These are phyloP conservation scores for Phodopus roborovskii DNA, from an alignment of 2,113 vertebrate species.

Conservation along the genomic window DNA sequence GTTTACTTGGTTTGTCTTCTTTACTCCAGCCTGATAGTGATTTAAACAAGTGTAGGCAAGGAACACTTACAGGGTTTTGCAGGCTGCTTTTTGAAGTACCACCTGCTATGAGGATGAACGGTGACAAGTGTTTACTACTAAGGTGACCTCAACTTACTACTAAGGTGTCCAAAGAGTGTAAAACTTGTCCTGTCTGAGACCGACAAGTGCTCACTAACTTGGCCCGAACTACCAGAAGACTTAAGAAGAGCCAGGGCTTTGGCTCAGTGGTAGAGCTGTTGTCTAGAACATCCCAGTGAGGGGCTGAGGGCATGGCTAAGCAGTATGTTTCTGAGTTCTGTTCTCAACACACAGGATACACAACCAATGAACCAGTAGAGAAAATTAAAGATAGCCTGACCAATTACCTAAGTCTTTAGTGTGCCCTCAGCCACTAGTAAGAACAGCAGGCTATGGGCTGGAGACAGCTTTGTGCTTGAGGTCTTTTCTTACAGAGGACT, in stretches of 20 bases:
- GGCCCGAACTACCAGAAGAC: background rate
- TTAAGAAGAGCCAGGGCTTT: background rate
- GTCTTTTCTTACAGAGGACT: background rate
- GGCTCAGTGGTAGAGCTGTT: background rate
- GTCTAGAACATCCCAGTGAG: background rate
- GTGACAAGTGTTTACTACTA: background rate
- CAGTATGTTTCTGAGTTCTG: background rate
- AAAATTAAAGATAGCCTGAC: too few species aligned
- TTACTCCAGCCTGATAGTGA: conserved; percentile 14
- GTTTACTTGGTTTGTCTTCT: conserved; percentile 74
- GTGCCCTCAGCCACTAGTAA: background rate
- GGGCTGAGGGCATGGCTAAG: background rate
- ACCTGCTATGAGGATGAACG: background rate
- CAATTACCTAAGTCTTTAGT: too few species aligned
- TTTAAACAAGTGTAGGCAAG: background rate
- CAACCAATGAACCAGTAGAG: background rate
- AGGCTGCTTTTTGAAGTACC: background rate
- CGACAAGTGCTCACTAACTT: background rate
- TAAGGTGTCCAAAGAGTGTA: background rate
- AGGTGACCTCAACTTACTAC: background rate
- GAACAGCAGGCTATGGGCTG: background rate
- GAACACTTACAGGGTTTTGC: background rate
- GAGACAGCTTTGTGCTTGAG: background rate
- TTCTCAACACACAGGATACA: background rate
- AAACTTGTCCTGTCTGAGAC: background rate